Conservation (phyloP, 2,888 invertebrate genomes). For the Hipparchia sbordonii region DNA sequence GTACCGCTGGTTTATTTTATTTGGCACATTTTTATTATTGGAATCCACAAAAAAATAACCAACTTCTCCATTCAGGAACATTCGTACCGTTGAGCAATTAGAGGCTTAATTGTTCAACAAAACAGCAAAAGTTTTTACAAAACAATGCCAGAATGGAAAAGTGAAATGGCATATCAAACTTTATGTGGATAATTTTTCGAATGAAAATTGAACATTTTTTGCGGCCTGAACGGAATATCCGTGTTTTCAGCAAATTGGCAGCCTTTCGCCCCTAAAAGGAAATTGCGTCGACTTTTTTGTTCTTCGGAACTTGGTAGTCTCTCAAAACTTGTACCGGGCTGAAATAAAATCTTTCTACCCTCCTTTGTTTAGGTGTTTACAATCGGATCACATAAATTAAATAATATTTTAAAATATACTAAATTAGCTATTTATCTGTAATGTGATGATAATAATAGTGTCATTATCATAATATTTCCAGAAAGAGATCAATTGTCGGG, state of each 20-base stretch:
- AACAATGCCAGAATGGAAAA: no score
- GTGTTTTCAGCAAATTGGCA: constrained; percentile 27
- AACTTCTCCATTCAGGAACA: background rate
- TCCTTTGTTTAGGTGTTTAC: constrained; percentile 2
- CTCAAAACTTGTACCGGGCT: constrained; percentile 29
- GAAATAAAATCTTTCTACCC: constrained; percentile 6
- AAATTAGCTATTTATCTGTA: no score
- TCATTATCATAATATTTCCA: no score
- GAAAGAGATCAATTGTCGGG: no score
- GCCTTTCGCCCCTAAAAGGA: constrained; percentile 29
- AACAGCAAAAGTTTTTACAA: no score
- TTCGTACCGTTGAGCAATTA: background rate
- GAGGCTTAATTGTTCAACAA: no score
- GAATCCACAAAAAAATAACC: no score
- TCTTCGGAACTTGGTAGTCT: constrained; percentile 27
- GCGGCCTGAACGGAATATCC: background rate
- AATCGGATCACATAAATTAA: background rate
- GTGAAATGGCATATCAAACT: no score
- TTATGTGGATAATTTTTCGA: no score
- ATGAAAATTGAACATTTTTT: background rate
- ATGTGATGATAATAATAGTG: no score
- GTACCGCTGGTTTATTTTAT: no score
- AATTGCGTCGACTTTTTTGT: constrained; percentile 34
- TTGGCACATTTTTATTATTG: no score
- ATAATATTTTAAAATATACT: background rate